phyloP scores from a whole-genome alignment of 2,113 vertebrate species.

The Carollia perspicillata region DNA sequence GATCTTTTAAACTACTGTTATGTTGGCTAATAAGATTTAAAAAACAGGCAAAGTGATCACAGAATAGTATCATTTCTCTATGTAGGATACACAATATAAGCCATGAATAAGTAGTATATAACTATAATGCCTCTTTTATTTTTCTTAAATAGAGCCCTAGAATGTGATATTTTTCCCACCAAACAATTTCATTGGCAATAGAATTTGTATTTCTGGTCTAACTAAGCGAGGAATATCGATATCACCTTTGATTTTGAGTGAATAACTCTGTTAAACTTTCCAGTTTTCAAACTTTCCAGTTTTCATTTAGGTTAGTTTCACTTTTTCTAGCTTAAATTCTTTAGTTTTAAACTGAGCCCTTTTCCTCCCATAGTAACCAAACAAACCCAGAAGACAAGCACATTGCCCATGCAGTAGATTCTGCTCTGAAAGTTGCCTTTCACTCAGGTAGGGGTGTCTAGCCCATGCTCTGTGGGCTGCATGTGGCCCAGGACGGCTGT shows the following conservation, averaged over 20 bases:
- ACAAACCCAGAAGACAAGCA: not conserved
- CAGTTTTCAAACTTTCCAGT: not conserved
- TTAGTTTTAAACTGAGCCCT: not conserved
- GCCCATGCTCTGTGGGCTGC: too few species aligned
- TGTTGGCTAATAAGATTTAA: not conserved
- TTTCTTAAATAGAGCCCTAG: not conserved
- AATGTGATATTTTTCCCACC: not conserved
- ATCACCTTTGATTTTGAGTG: not conserved
- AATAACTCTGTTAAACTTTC: not conserved
- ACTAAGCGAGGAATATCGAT: not conserved
- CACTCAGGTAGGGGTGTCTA: not conserved
- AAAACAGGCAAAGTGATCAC: conserved; percentile 4
- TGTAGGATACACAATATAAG: not conserved
- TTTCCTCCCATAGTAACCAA: not conserved
- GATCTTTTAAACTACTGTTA: not conserved
- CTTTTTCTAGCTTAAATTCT: not conserved
- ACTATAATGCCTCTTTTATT: not conserved
- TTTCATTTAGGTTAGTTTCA: not conserved
- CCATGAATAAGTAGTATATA: not conserved
- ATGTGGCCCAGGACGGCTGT: too few species aligned
- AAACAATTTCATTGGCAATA: not conserved
- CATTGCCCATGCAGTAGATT: not conserved
- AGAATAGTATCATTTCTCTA: not conserved
- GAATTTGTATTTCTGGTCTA: not conserved
- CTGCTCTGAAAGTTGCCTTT: not conserved